Evolutionary conservation across 2,797 vertebrate species (phyloP), one percentile per base, ranked within the genome.

Genomic region (Eutrigla gurnardus): DNA sequence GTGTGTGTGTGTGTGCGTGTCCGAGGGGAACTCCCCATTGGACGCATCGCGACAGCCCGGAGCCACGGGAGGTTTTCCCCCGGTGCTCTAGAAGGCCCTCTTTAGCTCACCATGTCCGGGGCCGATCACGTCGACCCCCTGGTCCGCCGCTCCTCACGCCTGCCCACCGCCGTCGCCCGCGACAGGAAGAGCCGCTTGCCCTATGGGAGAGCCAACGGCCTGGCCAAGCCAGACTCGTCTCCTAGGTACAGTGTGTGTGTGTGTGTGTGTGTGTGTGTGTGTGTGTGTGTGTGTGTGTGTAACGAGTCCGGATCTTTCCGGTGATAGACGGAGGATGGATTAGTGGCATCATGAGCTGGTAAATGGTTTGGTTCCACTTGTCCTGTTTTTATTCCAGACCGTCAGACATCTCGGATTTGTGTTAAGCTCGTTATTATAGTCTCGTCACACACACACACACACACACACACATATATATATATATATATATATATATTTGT

Each of bases 151-250:
- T 82, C 90, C 66, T 93, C 93, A 2, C 93, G 89, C 73, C 85
- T 93, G 65, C 93, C 92, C 53, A 92, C 92, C 5, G 86, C 90
- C 47, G 83, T 85, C 54, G 86, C 86, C 87, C 88, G 83, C 17
- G 88, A 94, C 80, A 92, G 91, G 78, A 94, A 89, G 88, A 93
- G 88, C 83, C 82, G 82, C 46, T 88, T 91, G 78, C 89, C 93
- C 7, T 91, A 77, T 43, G 89, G 91, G 81, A 95, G 86, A 85
- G 78, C 52, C 25, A 50, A 6, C 60, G 70, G 42, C 62, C 67
- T 60, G 64, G 65, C 81, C 76, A 91, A 86, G 84, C 73, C 82
- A 5, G 81, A 91, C 76, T 73, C 81, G 15, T 88, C 91, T 82
- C 84, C 82, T 82, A 93, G 94, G 95, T 95, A 94, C 74, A 70